Percentiles rank a stretch among this genome's conserved stretches.
Conservation (phyloP, 2,797 vertebrate genomes). For the Sebastes miniatus region DNA sequence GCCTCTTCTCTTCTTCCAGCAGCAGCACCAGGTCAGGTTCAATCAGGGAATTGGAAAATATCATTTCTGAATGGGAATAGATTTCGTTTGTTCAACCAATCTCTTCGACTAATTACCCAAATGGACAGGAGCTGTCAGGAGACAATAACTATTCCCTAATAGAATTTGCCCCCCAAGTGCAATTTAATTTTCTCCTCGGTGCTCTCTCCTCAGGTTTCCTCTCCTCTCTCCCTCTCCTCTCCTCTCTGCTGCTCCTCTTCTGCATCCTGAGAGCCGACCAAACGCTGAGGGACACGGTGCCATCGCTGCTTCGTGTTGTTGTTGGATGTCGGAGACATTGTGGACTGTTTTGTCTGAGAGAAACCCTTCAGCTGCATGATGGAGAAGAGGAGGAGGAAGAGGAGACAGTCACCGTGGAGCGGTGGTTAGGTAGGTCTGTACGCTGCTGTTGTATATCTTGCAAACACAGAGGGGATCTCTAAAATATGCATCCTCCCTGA, state of each 20-base stretch:
- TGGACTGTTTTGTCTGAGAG: slow-evolving; percentile 14
- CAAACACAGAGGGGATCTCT: neutral
- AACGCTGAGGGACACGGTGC: slow-evolving; percentile 50
- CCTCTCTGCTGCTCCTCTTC: slow-evolving; percentile 46
- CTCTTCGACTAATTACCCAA: slow-evolving; percentile 91
- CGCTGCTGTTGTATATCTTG: neutral
- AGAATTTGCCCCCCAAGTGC: slow-evolving; percentile 97
- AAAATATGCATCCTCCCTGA: neutral
- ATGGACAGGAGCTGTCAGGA: slow-evolving; percentile 91
- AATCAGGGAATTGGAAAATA: slow-evolving; percentile 77
- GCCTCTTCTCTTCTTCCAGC: slow-evolving; percentile 28
- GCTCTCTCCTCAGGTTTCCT: slow-evolving; percentile 80
- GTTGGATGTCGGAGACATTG: slow-evolving; percentile 15
- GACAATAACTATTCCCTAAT: slow-evolving; percentile 94
- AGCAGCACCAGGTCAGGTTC: slow-evolving; percentile 63
- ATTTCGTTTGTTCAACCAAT: slow-evolving; percentile 80
- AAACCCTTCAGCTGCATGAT: slow-evolving; percentile 12
- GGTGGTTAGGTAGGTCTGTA: slow-evolving; percentile 69
- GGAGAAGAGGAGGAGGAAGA: slow-evolving; percentile 29
- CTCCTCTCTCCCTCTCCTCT: slow-evolving; percentile 66
- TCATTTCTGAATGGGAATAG: slow-evolving; percentile 75
- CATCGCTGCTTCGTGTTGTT: slow-evolving; percentile 19
- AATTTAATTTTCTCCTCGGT: slow-evolving; percentile 94
- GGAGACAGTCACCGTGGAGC: slow-evolving; percentile 15
- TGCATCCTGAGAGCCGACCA: slow-evolving; percentile 36